Conservation (phyloP, 2,113 vertebrate genomes). For the Piaya cayana region DNA sequence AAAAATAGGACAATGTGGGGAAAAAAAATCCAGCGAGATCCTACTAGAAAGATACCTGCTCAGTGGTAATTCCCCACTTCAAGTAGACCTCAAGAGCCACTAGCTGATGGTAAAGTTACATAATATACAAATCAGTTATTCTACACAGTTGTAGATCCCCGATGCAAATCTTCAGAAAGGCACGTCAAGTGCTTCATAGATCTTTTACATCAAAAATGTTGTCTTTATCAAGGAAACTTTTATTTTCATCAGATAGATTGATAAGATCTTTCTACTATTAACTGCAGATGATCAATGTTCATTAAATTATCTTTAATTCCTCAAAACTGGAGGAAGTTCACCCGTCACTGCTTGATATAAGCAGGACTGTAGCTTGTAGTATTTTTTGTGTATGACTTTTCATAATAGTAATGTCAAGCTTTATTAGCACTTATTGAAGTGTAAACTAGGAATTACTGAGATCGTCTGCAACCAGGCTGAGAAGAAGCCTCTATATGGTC, state of each 20-base stretch:
- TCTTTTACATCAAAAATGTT: not conserved
- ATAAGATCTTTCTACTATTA: not conserved
- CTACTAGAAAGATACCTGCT: not conserved
- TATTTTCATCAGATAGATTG: not conserved
- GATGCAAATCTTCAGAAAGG: not conserved
- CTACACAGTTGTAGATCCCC: not conserved
- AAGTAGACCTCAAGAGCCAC: not conserved
- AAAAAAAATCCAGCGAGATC: not conserved
- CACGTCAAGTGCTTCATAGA: not conserved
- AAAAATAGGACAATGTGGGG: not conserved
- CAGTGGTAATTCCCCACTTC: not conserved
- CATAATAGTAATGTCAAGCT: not conserved
- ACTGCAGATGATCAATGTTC: not conserved
- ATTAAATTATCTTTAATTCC: conserved; percentile 1
- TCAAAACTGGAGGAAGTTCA: not conserved
- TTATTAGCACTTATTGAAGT: not conserved
- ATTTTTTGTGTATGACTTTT: not conserved
- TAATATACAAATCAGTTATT: not conserved
- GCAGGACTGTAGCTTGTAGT: not conserved
- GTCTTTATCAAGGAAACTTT: not conserved
- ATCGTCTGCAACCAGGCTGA: not conserved
- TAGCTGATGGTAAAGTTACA: not conserved
- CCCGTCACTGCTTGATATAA: not conserved
- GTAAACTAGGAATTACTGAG: not conserved
- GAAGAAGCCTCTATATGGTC: not conserved